phyloP scores from a whole-genome alignment of 2,797 vertebrate species.

The Spinibarbus caldwelli region DNA sequence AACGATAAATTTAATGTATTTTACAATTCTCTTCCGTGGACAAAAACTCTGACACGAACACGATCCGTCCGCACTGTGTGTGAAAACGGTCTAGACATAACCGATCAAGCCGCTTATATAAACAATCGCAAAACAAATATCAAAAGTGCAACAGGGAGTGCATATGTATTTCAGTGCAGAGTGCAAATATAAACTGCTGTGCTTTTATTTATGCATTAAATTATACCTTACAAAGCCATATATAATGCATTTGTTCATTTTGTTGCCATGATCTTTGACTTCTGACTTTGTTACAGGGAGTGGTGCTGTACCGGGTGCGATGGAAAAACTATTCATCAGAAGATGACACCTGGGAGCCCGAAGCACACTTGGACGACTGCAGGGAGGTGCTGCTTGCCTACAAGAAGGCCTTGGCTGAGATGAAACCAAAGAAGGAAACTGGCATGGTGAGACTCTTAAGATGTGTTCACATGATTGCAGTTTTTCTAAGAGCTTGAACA shows the following conservation, averaged over 20 bases:
- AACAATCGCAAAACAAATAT: too few species aligned
- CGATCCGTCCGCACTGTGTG: too few species aligned
- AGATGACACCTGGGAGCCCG: slow-evolving; percentile 98
- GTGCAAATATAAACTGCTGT: not conserved
- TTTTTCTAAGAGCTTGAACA: not conserved
- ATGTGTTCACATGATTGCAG: not conserved
- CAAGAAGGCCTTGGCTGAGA: slow-evolving; percentile 82
- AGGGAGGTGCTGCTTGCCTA: slow-evolving; percentile 93
- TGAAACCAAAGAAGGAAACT: slow-evolving; percentile 84
- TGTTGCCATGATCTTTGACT: slow-evolving; percentile 19
- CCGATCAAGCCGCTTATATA: too few species aligned
- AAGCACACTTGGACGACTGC: slow-evolving; percentile 93
- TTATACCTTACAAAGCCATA: not conserved
- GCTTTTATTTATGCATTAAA: not conserved
- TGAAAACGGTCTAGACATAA: too few species aligned
- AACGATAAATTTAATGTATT: too few species aligned
- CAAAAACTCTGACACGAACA: too few species aligned
- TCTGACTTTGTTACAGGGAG: slow-evolving; percentile 77
- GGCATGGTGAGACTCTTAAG: slow-evolving; percentile 75
- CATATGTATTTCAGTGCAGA: not conserved
- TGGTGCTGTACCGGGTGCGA: slow-evolving; percentile 91
- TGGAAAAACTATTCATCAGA: slow-evolving; percentile 98
- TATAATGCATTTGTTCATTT: not conserved
- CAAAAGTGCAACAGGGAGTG: too few species aligned
- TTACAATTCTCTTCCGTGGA: too few species aligned